phyloP scores from a whole-genome alignment of 1,140 invertebrate genomes.

The Laodelphax striatellus region DNA sequence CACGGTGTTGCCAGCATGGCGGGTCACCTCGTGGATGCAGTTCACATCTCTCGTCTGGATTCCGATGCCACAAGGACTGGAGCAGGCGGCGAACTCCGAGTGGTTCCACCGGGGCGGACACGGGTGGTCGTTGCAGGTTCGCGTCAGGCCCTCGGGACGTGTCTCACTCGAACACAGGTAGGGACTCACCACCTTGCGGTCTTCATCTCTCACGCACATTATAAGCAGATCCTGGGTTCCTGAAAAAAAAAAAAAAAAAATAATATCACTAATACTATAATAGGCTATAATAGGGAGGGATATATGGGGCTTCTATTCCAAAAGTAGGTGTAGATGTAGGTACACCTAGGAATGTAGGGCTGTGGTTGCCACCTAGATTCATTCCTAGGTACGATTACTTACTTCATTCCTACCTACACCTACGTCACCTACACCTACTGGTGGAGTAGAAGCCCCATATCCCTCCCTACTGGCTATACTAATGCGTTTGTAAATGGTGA shows the following conservation, averaged over 20 bases:
- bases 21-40: constrained; percentile 86
- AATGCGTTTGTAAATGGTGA: too few relatives aligned
- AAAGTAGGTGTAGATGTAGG: too few relatives aligned
- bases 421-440: too few relatives aligned
- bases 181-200: constrained; percentile 68
- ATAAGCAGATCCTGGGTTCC: constrained; percentile 79
- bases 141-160: constrained; percentile 77
- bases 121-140: constrained; percentile 86
- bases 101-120: constrained; percentile 85
- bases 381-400: too few relatives aligned
- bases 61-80: constrained; percentile 52
- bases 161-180: constrained; percentile 64
- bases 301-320: too few relatives aligned
- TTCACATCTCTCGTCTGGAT: constrained; percentile 75
- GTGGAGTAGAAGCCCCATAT: too few relatives aligned
- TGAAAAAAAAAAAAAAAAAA: constrained; percentile 23
- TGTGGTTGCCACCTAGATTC: too few relatives aligned
- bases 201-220: constrained; percentile 77
- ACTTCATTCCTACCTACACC: too few relatives aligned
- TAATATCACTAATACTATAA: not conserved
- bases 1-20: constrained; percentile 72
- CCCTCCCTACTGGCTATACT: too few relatives aligned
- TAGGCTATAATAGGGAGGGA: not conserved
- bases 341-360: too few relatives aligned
- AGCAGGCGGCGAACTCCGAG: constrained; percentile 61